Conservation (phyloP, 92 coral and sea anemone genomes). For the Zoanthus sociatus region DNA sequence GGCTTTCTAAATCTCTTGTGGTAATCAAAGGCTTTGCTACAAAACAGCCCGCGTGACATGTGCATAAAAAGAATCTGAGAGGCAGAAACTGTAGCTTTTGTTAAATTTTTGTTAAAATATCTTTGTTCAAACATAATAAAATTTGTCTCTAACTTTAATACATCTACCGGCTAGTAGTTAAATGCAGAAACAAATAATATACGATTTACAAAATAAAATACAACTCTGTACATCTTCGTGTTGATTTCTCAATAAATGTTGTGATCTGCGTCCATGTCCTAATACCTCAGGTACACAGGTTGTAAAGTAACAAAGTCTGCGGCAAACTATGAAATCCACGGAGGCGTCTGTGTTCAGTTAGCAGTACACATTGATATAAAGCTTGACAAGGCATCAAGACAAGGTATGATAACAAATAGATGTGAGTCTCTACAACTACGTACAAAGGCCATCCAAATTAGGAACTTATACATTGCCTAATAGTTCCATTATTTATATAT, state of each 20-base stretch:
- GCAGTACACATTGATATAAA: too few species aligned
- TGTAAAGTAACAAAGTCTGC: background rate
- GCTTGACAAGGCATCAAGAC: too few species aligned
- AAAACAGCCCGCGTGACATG: background rate
- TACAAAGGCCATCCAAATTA: background rate
- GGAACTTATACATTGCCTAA: background rate
- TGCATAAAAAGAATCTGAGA: background rate
- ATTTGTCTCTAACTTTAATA: background rate
- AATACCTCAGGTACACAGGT: background rate
- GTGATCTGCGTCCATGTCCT: background rate
- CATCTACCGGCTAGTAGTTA: background rate
- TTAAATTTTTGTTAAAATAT: background rate
- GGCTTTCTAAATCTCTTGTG: background rate
- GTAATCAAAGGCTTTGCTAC: background rate
- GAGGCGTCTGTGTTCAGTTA: background rate
- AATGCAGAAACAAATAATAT: background rate
- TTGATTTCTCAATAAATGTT: background rate
- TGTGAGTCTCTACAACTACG: background rate
- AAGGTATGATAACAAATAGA: background rate
- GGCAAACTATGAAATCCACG: background rate
- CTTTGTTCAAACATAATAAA: conserved; percentile 11
- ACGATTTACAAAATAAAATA: conserved; percentile 14
- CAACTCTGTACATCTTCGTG: background rate
- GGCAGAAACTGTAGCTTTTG: background rate
- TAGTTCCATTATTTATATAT: background rate